A percentile compares a stretch with the other conserved stretches of the same genome.
phyloP scores from a whole-genome alignment of 2,797 vertebrate genomes.

The Gambusia yucatana region DNA sequence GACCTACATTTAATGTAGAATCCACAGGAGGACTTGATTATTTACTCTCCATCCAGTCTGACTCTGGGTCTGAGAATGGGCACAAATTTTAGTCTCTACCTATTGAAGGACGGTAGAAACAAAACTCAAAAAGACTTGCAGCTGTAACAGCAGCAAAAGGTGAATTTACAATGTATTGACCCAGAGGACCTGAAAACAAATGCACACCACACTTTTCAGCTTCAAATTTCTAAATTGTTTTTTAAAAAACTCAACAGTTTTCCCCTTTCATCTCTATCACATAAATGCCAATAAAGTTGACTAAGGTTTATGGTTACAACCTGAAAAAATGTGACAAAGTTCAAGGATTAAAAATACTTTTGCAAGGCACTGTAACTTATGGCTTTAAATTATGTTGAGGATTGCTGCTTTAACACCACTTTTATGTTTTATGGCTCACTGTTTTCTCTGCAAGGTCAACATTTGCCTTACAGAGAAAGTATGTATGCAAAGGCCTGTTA shows the following conservation, averaged over 20 bases:
- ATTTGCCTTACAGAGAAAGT: not conserved
- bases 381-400: conserved; percentile 29
- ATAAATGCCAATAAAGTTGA: not conserved
- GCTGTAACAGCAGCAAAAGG: not conserved
- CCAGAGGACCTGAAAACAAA: not conserved
- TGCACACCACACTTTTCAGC: not conserved
- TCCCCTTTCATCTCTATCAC: not conserved
- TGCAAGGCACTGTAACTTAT: conserved; percentile 21
- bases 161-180: not conserved
- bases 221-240: not conserved
- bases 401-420: conserved; percentile 20
- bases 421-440: conserved; percentile 36
- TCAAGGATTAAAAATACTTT: not conserved
- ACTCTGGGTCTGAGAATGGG: not conserved
- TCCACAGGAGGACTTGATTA: not conserved
- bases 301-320: not conserved
- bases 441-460: conserved; percentile 17
- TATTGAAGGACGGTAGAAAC: not conserved
- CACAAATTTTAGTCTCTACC: not conserved
- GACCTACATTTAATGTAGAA: not conserved
- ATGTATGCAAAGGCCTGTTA: conserved; percentile 9
- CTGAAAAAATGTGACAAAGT: not conserved
- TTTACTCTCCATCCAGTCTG: not conserved
- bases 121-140: not conserved
- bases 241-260: not conserved